Evolutionary conservation across 2,113 vertebrate genomes (phyloP), one percentile per base, ranked within the genome.

Genomic region (Nettapus auritus): DNA sequence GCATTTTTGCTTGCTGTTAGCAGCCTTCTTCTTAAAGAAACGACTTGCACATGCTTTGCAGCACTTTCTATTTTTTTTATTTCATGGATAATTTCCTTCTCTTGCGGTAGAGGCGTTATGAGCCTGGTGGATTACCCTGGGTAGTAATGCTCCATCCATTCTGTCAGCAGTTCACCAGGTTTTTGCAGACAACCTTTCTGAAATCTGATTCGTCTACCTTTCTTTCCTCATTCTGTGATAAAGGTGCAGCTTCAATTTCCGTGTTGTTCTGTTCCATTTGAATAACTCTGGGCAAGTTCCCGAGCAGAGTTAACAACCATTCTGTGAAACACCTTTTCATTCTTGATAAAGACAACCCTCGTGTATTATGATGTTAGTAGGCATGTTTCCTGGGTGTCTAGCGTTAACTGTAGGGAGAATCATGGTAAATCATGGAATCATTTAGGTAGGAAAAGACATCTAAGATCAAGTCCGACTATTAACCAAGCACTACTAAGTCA

Each of bases 1-100:
- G 77, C 26, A 17, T 21, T 90, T 86, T 40, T 88, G 55, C 82
- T 91, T 91, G 84, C 85, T 94, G 59, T 66, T 91, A 33, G 60
- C 77, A 84, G 59, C 77, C 66, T 74, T 91, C 10, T 69, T 94
- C 77, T 78, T 48, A 14, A 71, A 56, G 56, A 86, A 86, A 63
- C 8, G 0, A 55, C 56, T 81, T 91, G 17, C 21, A 1, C 44
- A 36, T 52, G 59, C 88, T 70, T 80, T 83, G 90, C 68, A 83
- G 68, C 79, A 3, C 60, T 44, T 70, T 88, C 29, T 71, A 5
- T 25, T 88, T 80, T 74, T 91, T 91, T 77, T 76, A 33, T 60
- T 93, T 76, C 4, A 52, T 34, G 42, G 92, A 53, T 93, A 40
- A 75, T 67, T 91, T 78, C 82, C 63, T 63, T 81, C 88, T 94